phyloP scores from a whole-genome alignment of 2,888 invertebrate species.

The Hirtodrosophila histrioides region DNA sequence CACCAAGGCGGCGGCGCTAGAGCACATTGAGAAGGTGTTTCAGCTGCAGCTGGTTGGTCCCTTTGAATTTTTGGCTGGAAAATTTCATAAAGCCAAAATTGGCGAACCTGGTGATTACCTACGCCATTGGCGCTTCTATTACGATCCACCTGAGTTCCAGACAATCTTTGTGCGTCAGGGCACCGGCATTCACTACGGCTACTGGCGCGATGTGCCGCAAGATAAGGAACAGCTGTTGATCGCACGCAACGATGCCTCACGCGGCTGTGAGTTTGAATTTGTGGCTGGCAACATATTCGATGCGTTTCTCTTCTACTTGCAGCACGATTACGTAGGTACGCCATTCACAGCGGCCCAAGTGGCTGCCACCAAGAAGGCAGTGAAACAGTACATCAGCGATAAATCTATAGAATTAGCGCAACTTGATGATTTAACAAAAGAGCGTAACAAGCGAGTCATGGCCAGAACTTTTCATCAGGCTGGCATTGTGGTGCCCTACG shows the following conservation, averaged over 20 bases:
- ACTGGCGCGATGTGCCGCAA: slow-evolving; percentile 93
- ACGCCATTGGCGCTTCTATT: slow-evolving; percentile 95
- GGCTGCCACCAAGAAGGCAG: slow-evolving; percentile 86
- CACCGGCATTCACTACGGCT: slow-evolving; percentile 93
- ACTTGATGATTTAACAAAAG: slow-evolving; percentile 86
- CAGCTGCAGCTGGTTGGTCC: slow-evolving; percentile 93
- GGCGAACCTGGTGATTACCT: slow-evolving; percentile 88
- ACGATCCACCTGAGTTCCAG: slow-evolving; percentile 98
- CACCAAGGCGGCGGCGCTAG: slow-evolving; percentile 84
- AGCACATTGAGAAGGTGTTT: slow-evolving; percentile 87
- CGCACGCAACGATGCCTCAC: slow-evolving; percentile 89
- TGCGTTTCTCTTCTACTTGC: slow-evolving; percentile 79
- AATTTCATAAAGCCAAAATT: slow-evolving; percentile 85
- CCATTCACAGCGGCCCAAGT: slow-evolving; percentile 88
- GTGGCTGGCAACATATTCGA: slow-evolving; percentile 86
- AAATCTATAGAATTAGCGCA: slow-evolving; percentile 86
- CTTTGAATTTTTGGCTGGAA: slow-evolving; percentile 91
- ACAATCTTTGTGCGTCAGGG: slow-evolving; percentile 89
- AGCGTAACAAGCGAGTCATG: slow-evolving; percentile 87
- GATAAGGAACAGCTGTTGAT: slow-evolving; percentile 89
- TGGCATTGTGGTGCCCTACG: slow-evolving; percentile 93
- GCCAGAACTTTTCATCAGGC: slow-evolving; percentile 91
- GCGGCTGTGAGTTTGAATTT: slow-evolving; percentile 89
- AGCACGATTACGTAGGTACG: slow-evolving; percentile 80
- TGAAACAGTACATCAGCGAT: slow-evolving; percentile 88